These are phyloP conservation scores for Fopius arisanus DNA, from an alignment of 1,140 invertebrate species.

Conservation along the genomic window DNA sequence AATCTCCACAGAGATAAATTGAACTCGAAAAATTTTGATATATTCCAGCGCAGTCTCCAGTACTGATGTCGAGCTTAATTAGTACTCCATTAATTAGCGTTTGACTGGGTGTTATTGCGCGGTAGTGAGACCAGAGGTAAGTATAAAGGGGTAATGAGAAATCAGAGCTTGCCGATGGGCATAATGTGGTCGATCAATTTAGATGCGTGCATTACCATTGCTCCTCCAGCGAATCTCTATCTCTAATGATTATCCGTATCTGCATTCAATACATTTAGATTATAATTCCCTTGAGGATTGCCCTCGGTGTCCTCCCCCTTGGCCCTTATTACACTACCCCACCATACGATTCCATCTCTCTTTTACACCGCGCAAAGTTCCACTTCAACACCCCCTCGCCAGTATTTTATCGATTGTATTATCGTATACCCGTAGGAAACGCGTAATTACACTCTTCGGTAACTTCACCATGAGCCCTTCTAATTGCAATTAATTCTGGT, in stretches of 20 bases:
- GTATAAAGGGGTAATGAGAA: not conserved
- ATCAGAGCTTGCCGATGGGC: not conserved
- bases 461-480: not conserved
- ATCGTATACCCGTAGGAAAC: slow-evolving; percentile 10
- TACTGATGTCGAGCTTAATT: slow-evolving; percentile 10
- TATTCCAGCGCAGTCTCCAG: not conserved
- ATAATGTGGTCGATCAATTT: not conserved
- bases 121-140: not conserved
- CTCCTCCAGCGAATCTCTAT: not conserved
- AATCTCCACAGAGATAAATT: too few relatives aligned
- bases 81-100: slow-evolving; percentile 27
- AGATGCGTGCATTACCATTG: not conserved
- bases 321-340: not conserved
- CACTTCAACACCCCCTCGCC: not conserved
- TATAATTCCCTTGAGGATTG: not conserved
- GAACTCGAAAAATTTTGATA: too few relatives aligned
- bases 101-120: slow-evolving; percentile 16
- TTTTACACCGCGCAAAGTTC: not conserved
- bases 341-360: not conserved
- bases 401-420: slow-evolving; percentile 11
- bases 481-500: slow-evolving; percentile 19
- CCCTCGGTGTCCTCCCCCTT: too few relatives aligned
- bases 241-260: slow-evolving; percentile 19
- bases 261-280: slow-evolving; percentile 13
- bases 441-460: slow-evolving; percentile 14